A percentile compares a stretch with the other conserved stretches of the same genome.
phyloP scores from a whole-genome alignment of 1,140 invertebrate genomes.

The Ectropis grisescens region DNA sequence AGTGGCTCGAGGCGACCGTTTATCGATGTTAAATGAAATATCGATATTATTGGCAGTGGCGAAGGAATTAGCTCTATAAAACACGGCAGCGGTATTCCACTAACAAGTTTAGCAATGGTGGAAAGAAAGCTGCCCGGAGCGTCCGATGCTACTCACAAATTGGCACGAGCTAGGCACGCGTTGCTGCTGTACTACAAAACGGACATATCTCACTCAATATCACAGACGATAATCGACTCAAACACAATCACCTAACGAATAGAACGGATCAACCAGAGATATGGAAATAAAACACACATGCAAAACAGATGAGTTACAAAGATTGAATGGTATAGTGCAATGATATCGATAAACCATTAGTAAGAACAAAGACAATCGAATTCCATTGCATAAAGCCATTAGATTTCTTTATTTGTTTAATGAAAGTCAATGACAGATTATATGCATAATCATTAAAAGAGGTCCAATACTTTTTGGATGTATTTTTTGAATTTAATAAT shows the following conservation, averaged over 20 bases:
- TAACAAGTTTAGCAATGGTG: conserved; percentile 64
- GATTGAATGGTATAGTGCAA: conserved; percentile 54
- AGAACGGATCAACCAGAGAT: neutral
- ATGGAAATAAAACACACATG: neutral
- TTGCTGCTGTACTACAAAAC: conserved; percentile 18
- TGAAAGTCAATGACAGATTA: neutral
- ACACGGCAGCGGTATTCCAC: conserved; percentile 55
- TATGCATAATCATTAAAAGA: neutral
- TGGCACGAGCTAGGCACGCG: conserved; percentile 66
- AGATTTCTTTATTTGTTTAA: neutral
- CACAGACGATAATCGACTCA: conserved; percentile 16
- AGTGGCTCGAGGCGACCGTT: too few species aligned
- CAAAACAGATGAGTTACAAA: conserved; percentile 27
- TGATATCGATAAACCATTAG: conserved; percentile 51
- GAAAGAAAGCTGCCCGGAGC: conserved; percentile 63
- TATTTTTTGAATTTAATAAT: neutral
- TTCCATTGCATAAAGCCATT: too few species aligned
- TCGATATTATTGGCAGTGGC: conserved; percentile 40
- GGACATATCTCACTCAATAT: conserved; percentile 12
- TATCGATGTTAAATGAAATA: conserved; percentile 7
- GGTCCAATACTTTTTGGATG: neutral
- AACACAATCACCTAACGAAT: neutral
- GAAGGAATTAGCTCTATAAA: conserved; percentile 34
- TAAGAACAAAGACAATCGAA: conserved; percentile 34
- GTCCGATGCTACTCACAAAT: conserved; percentile 66